Conservation (phyloP, 2,797 vertebrate genomes). For the Halcyon smyrnensis region DNA sequence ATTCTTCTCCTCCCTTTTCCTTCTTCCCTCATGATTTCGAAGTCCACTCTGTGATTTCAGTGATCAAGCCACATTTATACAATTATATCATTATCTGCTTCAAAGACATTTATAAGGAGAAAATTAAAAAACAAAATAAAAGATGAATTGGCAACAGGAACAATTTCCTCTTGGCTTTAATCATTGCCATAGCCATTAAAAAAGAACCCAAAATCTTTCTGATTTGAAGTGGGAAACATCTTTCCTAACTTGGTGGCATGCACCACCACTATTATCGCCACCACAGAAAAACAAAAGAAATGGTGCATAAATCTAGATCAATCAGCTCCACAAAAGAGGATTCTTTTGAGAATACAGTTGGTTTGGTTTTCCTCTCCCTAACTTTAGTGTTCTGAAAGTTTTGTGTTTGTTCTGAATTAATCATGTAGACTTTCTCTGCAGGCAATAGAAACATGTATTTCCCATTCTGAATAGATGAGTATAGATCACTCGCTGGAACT, state of each 20-base stretch:
- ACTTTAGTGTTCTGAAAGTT: neutral
- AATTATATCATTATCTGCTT: conserved; percentile 51
- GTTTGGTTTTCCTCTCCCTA: conserved; percentile 13
- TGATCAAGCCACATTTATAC: conserved; percentile 39
- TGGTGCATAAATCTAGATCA: neutral
- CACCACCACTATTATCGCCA: neutral
- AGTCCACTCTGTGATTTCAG: conserved; percentile 51
- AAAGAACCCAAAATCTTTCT: neutral
- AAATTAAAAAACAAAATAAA: conserved; percentile 39
- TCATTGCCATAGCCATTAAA: neutral
- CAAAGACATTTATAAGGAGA: conserved; percentile 44
- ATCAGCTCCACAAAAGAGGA: neutral
- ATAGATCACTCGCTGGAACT: neutral
- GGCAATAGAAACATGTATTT: neutral
- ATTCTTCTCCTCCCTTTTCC: conserved; percentile 53
- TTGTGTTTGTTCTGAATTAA: neutral
- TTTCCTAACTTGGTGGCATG: neutral
- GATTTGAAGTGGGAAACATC: conserved; percentile 26
- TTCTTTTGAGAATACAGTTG: neutral
- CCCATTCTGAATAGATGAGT: neutral
- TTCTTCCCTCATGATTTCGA: conserved; percentile 35
- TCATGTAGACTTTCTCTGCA: neutral
- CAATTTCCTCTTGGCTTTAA: conserved; percentile 10
- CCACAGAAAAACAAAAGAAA: neutral
- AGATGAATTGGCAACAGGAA: neutral